Evolutionary conservation across 2,888 invertebrate species (phyloP).

Genomic region (Tipula lateralis): DNA sequence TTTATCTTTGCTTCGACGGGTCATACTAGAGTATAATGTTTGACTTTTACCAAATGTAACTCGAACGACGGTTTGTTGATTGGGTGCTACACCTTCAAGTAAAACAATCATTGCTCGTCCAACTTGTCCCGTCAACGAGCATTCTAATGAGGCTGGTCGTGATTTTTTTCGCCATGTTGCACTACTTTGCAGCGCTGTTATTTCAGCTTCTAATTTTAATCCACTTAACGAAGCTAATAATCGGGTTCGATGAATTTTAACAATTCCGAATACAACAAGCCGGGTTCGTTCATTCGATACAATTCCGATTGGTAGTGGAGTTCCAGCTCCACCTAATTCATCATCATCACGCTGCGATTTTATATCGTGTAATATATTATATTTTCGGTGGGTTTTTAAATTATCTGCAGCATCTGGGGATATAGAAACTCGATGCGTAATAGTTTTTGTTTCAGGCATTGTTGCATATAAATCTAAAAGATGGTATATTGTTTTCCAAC

Average conservation of each 20-base stretch:
- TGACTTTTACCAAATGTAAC: conserved; percentile 90
- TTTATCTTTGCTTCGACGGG: conserved; percentile 68
- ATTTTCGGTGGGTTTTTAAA: conserved; percentile 58
- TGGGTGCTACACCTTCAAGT: conserved; percentile 83
- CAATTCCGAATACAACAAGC: conserved; percentile 81
- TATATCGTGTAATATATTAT: conserved; percentile 54
- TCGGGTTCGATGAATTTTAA: conserved; percentile 78
- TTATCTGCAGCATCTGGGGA: conserved; percentile 66
- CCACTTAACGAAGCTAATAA: conserved; percentile 87
- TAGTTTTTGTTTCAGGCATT: conserved; percentile 91
- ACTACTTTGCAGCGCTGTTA: conserved; percentile 86
- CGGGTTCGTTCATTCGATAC: conserved; percentile 62
- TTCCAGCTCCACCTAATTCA: conserved; percentile 50
- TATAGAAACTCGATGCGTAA: conserved; percentile 71
- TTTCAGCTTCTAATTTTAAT: conserved; percentile 84
- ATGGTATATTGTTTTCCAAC: conserved; percentile 93
- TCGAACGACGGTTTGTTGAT: conserved; percentile 90
- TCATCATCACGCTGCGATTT: conserved; percentile 49
- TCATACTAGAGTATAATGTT: conserved; percentile 81
- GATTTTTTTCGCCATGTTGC: conserved; percentile 85
- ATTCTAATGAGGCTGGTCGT: conserved; percentile 64
- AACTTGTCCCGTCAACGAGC: conserved; percentile 81
- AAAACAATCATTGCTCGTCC: conserved; percentile 89
- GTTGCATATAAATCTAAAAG: conserved; percentile 88
- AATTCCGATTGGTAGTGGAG: conserved; percentile 40